Percentiles rank a stretch among this genome's conserved stretches.
Evolutionary conservation across 1,140 invertebrate species (phyloP).

Genomic region (Zaprionus inermis): DNA sequence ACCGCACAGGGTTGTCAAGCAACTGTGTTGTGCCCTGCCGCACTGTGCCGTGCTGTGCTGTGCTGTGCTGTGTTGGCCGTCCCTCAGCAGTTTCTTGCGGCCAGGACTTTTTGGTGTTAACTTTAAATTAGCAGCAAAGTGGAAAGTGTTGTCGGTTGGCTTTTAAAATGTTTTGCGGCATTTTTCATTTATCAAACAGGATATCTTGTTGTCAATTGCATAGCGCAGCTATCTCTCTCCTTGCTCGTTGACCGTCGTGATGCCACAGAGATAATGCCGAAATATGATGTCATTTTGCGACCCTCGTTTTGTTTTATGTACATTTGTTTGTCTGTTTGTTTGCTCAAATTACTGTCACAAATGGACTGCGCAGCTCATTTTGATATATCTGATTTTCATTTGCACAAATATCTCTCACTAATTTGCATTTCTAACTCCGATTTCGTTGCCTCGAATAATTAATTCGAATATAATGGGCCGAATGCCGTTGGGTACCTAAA

Average conservation of each 20-base stretch:
- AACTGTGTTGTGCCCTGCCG: neutral
- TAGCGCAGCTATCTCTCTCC: slow-evolving; percentile 44
- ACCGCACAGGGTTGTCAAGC: slow-evolving; percentile 23
- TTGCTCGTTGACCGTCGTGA: slow-evolving; percentile 33
- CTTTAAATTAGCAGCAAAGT: slow-evolving; percentile 82
- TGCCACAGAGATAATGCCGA: slow-evolving; percentile 18
- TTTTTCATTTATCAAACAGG: slow-evolving; percentile 78
- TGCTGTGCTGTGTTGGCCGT: slow-evolving; percentile 2
- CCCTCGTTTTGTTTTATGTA: slow-evolving; percentile 4
- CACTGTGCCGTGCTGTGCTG: neutral
- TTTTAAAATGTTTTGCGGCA: slow-evolving; percentile 81
- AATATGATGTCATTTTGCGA: slow-evolving; percentile 28
- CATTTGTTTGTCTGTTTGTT: slow-evolving; percentile 7
- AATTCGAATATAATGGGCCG: neutral
- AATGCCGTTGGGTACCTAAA: neutral
- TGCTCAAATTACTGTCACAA: slow-evolving; percentile 18
- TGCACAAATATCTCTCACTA: slow-evolving; percentile 6
- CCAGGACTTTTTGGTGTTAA: slow-evolving; percentile 76
- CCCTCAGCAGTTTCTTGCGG: slow-evolving; percentile 65
- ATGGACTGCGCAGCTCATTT: slow-evolving; percentile 7
- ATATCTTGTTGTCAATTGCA: slow-evolving; percentile 64
- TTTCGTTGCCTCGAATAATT: slow-evolving; percentile 2
- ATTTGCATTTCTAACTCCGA: neutral
- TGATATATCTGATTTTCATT: slow-evolving; percentile 11
- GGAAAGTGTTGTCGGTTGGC: slow-evolving; percentile 82